A percentile compares a stretch with the other conserved stretches of the same genome.
Conservation (phyloP, 2,113 vertebrate genomes). For the Chionodraco myersi region DNA sequence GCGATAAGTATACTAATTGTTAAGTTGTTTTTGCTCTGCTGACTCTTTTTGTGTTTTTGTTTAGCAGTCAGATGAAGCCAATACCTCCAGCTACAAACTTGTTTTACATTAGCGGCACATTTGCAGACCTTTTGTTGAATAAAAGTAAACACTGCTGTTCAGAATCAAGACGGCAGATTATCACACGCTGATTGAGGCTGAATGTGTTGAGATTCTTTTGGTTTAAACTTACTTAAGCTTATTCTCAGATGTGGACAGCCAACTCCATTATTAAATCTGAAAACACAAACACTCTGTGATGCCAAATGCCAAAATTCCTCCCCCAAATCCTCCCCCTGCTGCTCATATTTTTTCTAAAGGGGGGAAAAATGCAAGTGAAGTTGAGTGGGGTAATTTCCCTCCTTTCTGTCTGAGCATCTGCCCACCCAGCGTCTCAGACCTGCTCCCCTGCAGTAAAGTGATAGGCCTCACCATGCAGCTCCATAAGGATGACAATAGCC, state of each 20-base stretch:
- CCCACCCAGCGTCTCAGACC: constrained; percentile 57
- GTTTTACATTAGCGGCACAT: constrained; percentile 27
- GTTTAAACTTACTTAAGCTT: constrained; percentile 2
- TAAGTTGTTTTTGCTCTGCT: not conserved
- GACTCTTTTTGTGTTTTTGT: constrained; percentile 12
- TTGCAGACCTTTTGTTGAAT: constrained; percentile 34
- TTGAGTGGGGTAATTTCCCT: constrained; percentile 51
- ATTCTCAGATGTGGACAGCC: not conserved
- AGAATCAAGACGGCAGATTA: constrained; percentile 25
- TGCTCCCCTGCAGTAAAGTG: constrained; percentile 63
- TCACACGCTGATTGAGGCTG: not conserved
- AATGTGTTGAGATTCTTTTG: constrained; percentile 21
- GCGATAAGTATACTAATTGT: constrained; percentile 7
- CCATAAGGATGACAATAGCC: constrained; percentile 72
- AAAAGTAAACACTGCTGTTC: constrained; percentile 16
- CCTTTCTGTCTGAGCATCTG: constrained; percentile 55
- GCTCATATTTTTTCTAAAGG: constrained; percentile 8
- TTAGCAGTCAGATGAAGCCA: constrained; percentile 2
- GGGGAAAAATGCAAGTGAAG: not conserved
- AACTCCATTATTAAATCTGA: constrained; percentile 20
- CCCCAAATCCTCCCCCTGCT: not conserved
- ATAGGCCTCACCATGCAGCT: constrained; percentile 64
- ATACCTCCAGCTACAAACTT: constrained; percentile 2
- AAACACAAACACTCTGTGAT: constrained; percentile 16
- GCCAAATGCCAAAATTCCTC: constrained; percentile 26